Base-by-base conservation (phyloP, 1,140 invertebrate genomes). In the Protaetia brevitarsis region DNA sequence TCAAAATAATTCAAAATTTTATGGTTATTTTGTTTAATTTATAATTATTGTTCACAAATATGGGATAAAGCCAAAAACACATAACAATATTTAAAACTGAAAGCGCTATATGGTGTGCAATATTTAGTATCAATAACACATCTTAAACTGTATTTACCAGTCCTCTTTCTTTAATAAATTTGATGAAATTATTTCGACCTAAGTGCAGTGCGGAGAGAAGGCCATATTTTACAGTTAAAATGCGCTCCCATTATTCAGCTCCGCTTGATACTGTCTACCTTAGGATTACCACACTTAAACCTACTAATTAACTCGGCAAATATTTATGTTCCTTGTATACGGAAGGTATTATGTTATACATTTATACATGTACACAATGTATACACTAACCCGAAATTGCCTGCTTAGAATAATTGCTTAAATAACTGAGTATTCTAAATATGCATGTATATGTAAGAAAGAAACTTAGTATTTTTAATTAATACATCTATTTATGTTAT, bases 251-350 rank as follows among this genome's bases (percentile, higher is more conserved):
- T 45, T 45, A 45, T 45, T 45, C 10, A 16, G 41, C 41, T 45
- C 13, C 41, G 41, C 41, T 45, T 45, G 41, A 45, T 21, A 45
- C 16, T 45, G 41, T 45, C 41, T 45, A 45, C 41, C 41, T n/a
- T 45, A 45, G 41, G 41, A 45, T 45, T 45, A 45, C 41, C 23
- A 45, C 41, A 45, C 41, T 45, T 45, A 19, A 45, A 45, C 41
- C 41, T 45, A 45, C 41, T 45, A 45, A 45, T 45, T 45, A 45
- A 45, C 41, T 45, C 41, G 41, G 41, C 41, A 45, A 45, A 45
- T 45, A 45, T 45, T 45, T 45, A 45, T 45, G 41, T 19, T 21
- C 41, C 23, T 13, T 45, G 41, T 45, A 13, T 45, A 45, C 13
- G 23, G 16, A 8, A 4, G 41, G 41, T 45, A 45, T 13, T 45